Evolutionary conservation across 2,888 invertebrate species (phyloP), one percentile per base, ranked within the genome.

Genomic region (Patella caerulea): DNA sequence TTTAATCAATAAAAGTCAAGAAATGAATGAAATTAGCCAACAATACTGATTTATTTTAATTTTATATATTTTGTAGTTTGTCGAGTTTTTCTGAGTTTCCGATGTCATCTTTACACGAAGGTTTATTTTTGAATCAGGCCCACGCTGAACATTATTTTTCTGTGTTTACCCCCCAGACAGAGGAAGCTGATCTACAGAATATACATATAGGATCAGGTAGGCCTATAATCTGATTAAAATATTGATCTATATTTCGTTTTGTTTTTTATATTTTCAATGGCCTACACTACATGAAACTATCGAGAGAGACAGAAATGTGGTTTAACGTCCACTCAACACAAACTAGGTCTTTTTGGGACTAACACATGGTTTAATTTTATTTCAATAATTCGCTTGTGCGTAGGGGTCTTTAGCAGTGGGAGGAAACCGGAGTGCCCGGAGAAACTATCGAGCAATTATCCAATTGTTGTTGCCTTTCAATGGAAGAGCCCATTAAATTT

Each of bases 141-240:
- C 88, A 89, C 70, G 89, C 88, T 11, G 89, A 90, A 77, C 83
- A 86, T 1, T 89, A 90, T 74, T 80, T 90, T 17, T 84, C 85
- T 24, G 82, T 88, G 19, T 89, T 86, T 82, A 83, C 82, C 34
- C 85, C 87, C n/a, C 87, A 87, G 78, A 79, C 85, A 17, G 83
- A 85, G 29, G 82, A 75, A 72, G 75, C 79, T 14, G 83, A 83
- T 55, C 14, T 76, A 14, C 78, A 81, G 54, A 83, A 83, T 69
- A 71, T 81, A 52, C 73, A 72, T 14, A 75, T 77, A n/a, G 75
- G 78, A 34, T 81, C 84, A 80, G 86, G 86, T 85, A 79, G n/a
- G 72, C 14, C 9, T 2, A 29, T n/a, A n/a, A n/a, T n/a, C n/a
- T 0, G 71, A 19, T 9, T 17, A 1, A 1, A 24, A 71, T 24